Base-by-base conservation (phyloP, 2,888 invertebrate species). In the Aricia artaxerxes region DNA sequence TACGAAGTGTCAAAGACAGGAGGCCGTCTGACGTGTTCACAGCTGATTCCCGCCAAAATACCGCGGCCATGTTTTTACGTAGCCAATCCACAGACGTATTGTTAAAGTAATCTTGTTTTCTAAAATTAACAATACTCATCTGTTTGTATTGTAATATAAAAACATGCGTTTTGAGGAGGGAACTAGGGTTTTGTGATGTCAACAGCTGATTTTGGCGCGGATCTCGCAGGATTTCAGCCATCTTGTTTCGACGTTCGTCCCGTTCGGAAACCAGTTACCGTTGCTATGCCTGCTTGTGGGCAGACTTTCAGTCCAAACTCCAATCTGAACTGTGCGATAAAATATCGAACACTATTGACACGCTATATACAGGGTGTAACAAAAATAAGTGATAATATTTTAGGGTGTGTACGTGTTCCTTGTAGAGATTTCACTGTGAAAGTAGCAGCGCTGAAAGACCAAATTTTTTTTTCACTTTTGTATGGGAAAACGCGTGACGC, bases 1-100 rank as follows among this genome's bases (percentile, higher is more conserved):
- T 78, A 73, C 73, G 73, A 73, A 53, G 78, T 60, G 73, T 60
- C 78, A 78, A 49, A 57, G 72, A 57, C 78, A 73, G 53, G 53
- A 78, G 80, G 80, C 81, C 72, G 83, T 82, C 77, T 79, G 82
- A 84, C 85, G 82, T 82, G 83, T 83, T 82, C 82, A 83, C 85
- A 86, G 86, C 86, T 86, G 86, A 86, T 85, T 85, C 85, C 85
- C 86, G 86, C 86, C 85, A 85, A 84, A 85, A 83, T 84, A 78
- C 82, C 83, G 83, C 82, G 76, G 61, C 80, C 79, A 79, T 69
- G 1, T 81, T 81, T 78, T 57, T 78, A 78, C 79, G 78, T 69
- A 72, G 24, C 78, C 72, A 77, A 73, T 57, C 77, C 53, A 79
- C 60, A 77, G 64, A 61, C 73, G 69, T 79, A 80, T 83, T 83